Conservation (phyloP, 2,888 invertebrate genomes). For the Phyto melanocephala region DNA sequence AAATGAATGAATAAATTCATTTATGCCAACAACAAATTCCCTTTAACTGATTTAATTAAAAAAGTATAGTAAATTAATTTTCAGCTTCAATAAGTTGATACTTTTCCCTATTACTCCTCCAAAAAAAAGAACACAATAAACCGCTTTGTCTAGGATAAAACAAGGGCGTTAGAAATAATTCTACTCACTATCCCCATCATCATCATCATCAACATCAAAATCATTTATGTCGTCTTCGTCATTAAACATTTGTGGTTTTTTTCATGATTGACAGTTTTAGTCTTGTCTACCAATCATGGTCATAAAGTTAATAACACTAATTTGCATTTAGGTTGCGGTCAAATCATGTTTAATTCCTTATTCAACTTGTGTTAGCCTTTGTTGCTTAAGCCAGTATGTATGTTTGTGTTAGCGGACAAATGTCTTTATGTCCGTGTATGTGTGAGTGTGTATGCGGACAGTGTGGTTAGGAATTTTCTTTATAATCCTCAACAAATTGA, state of each 20-base stretch:
- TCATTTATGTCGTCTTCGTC: background rate
- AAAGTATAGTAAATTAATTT: conserved; percentile 71
- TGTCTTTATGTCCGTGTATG: no score
- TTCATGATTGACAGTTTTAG: conserved; percentile 55
- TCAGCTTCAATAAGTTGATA: conserved; percentile 58
- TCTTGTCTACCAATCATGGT: conserved; percentile 63
- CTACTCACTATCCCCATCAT: background rate
- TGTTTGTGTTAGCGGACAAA: no score
- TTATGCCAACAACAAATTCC: conserved; percentile 24
- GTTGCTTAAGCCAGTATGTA: background rate
- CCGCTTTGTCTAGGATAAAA: background rate
- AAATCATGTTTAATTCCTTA: conserved; percentile 67
- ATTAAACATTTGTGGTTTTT: conserved; percentile 18
- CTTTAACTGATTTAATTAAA: conserved; percentile 66
- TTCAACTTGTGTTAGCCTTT: conserved; percentile 25
- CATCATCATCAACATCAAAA: background rate
- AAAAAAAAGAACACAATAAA: background rate
- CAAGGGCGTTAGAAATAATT: background rate
- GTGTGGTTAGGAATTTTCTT: conserved; percentile 48
- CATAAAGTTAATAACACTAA: conserved; percentile 76
- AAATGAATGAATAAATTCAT: conserved; percentile 58
- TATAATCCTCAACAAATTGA: conserved; percentile 69
- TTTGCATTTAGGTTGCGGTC: conserved; percentile 77
- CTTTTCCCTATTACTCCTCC: background rate
- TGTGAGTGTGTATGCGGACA: background rate